Evolutionary conservation across 2,113 vertebrate genomes (phyloP).

Genomic region (Condylura cristata): DNA sequence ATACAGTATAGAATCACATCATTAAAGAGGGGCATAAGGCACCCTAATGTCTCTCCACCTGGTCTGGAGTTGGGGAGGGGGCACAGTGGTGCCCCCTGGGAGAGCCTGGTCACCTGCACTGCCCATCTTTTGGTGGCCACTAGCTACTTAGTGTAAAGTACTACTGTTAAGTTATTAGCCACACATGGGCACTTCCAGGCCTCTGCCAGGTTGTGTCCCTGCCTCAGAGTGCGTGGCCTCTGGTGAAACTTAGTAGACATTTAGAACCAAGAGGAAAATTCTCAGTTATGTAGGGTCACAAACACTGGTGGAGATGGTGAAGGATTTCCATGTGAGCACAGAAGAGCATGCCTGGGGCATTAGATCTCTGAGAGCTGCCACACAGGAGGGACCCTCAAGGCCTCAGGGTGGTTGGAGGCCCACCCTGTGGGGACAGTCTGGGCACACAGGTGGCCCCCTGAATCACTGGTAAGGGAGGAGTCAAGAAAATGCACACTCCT

Average conservation of each 20-base stretch:
- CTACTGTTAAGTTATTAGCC: too few relatives aligned
- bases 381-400: background rate
- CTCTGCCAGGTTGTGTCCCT: accelerated
- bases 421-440: background rate
- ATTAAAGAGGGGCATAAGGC: background rate
- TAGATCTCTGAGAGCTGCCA: background rate
- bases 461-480: background rate
- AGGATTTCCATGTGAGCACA: background rate
- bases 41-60: background rate
- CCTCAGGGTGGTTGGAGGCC: background rate
- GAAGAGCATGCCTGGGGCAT: background rate
- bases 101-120: background rate
- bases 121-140: background rate
- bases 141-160: too few relatives aligned
- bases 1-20: background rate
- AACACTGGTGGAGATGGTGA: background rate
- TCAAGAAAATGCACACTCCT: background rate
- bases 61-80: background rate
- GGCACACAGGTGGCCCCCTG: background rate
- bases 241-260: background rate
- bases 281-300: background rate
- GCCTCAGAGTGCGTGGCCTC: background rate
- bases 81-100: background rate
- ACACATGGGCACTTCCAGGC: background rate
- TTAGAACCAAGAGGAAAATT: background rate